These are phyloP conservation scores for Slavum lentiscoides DNA, from an alignment of 2,888 invertebrate genomes.

Conservation along the genomic window DNA sequence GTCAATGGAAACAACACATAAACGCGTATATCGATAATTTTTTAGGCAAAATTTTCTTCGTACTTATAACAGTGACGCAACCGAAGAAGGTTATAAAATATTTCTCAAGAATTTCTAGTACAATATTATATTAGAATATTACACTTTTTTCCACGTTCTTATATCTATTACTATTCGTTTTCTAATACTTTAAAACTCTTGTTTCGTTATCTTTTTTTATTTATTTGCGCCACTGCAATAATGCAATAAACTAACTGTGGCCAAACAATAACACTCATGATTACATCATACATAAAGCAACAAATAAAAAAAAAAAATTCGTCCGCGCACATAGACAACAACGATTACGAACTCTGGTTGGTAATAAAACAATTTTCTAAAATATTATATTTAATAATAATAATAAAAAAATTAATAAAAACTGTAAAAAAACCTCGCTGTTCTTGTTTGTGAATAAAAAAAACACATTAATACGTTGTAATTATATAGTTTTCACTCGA, in stretches of 20 bases:
- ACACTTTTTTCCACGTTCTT: neutral
- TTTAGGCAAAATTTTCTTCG: neutral
- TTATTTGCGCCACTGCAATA: neutral
- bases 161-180: neutral
- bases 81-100: neutral
- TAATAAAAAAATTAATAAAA: neutral
- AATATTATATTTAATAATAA: neutral
- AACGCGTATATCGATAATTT: neutral
- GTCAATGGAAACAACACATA: neutral
- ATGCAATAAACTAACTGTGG: neutral
- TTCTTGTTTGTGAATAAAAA: neutral
- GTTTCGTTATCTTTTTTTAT: neutral
- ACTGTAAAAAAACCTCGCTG: neutral
- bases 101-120: neutral
- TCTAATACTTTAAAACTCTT: neutral
- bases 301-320: constrained; percentile 7
- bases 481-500: neutral
- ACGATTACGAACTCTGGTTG: neutral
- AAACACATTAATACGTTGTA: neutral
- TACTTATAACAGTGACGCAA: neutral
- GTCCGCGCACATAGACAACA: neutral
- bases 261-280: neutral
- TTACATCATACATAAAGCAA: neutral
- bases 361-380: neutral
- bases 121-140: neutral